These are phyloP conservation scores for Lordiphosa collinella DNA, from an alignment of 1,140 invertebrate genomes.

Conservation along the genomic window DNA sequence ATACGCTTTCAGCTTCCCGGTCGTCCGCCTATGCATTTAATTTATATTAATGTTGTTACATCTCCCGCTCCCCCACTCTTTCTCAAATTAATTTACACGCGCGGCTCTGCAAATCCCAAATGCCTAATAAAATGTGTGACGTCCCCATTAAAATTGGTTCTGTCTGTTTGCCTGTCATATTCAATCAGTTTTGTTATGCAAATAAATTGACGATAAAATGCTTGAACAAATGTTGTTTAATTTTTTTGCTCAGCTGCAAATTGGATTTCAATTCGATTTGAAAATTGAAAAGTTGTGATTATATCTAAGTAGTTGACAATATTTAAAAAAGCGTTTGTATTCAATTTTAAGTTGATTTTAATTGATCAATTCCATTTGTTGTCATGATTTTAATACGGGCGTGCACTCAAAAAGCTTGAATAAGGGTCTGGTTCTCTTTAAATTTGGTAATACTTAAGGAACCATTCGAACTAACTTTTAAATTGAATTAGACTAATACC, in stretches of 20 bases:
- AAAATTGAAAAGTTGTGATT: conserved; percentile 5
- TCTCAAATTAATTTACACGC: conserved; percentile 69
- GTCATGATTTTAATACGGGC: no score
- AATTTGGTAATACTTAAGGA: no score
- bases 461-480: no score
- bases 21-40: conserved; percentile 55
- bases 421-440: no score
- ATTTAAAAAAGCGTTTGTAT: no score
- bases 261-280: conserved; percentile 40
- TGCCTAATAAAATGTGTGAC: conserved; percentile 53
- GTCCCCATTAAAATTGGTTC: conserved; percentile 34
- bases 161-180: conserved; percentile 34
- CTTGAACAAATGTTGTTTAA: conserved; percentile 20
- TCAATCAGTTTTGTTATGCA: conserved; percentile 68
- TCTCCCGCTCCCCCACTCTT: conserved; percentile 1
- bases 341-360: no score
- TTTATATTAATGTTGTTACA: conserved; percentile 69
- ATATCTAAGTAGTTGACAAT: no score
- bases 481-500: no score
- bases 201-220: conserved; percentile 69
- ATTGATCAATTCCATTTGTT: no score
- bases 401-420: no score
- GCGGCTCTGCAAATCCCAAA: conserved; percentile 46
- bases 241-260: conserved; percentile 40
- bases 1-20: conserved; percentile 6